A percentile compares a stretch with the other conserved stretches of the same genome.
These are phyloP conservation scores for Abrostola triplasia DNA, from an alignment of 2,888 invertebrate species.

Conservation along the genomic window DNA sequence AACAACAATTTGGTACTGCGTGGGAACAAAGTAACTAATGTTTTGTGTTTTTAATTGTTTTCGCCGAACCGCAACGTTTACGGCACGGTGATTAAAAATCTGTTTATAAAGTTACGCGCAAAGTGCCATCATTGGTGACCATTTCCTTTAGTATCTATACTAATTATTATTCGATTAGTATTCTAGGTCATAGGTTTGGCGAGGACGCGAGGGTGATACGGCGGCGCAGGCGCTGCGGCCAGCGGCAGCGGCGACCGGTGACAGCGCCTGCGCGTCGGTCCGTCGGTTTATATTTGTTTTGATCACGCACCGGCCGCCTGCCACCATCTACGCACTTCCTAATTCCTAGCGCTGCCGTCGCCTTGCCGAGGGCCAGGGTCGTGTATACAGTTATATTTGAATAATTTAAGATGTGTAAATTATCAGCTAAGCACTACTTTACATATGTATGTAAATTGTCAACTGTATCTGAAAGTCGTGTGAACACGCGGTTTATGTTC, in stretches of 20 bases:
- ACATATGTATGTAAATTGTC: conserved; percentile 19
- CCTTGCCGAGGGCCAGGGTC: conserved; percentile 59
- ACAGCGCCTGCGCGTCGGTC: conserved; percentile 60
- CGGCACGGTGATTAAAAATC: background rate
- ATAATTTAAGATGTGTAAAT: conserved; percentile 39
- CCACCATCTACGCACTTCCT: conserved; percentile 70
- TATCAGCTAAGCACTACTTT: conserved; percentile 23
- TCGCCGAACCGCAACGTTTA: background rate
- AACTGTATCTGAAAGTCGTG: conserved; percentile 11
- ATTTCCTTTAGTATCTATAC: background rate
- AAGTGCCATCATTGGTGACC: background rate
- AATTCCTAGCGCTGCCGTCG: conserved; percentile 54
- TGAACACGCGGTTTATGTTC: background rate
- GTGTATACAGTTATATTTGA: conserved; percentile 46
- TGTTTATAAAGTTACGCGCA: background rate
- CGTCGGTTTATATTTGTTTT: conserved; percentile 73
- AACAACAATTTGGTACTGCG: background rate
- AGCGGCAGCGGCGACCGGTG: conserved; percentile 51
- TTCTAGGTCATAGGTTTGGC: background rate
- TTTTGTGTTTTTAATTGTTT: background rate
- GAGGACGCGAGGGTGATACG: too few species aligned
- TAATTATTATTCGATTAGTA: background rate
- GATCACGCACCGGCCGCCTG: conserved; percentile 73
- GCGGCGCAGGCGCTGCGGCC: conserved; percentile 16
- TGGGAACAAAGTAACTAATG: background rate